These are phyloP conservation scores for Triplophysa siluroides DNA, from an alignment of 2,113 vertebrate species.

Conservation along the genomic window DNA sequence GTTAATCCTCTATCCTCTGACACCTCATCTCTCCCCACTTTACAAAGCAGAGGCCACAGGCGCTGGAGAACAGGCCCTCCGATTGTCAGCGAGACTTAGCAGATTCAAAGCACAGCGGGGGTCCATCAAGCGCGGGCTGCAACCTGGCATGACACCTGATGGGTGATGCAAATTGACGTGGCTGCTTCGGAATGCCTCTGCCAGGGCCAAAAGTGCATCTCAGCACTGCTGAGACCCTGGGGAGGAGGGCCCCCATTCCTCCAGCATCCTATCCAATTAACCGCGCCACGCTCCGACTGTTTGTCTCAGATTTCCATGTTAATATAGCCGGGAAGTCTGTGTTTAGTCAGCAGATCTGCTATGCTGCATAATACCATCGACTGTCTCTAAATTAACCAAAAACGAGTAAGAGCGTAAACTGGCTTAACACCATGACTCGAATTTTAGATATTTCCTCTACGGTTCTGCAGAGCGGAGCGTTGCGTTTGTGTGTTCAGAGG, in stretches of 20 bases:
- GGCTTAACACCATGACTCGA: slow-evolving; percentile 9
- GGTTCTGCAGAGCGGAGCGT: neutral
- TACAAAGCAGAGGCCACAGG: slow-evolving; percentile 26
- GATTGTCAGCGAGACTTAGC: slow-evolving; percentile 56
- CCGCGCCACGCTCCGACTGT: slow-evolving; percentile 45
- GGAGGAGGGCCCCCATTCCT: slow-evolving; percentile 42
- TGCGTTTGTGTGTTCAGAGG: neutral
- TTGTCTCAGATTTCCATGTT: slow-evolving; percentile 59
- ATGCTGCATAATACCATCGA: slow-evolving; percentile 11
- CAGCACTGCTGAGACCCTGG: slow-evolving; percentile 30
- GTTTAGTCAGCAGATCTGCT: slow-evolving; percentile 52
- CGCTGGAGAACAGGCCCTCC: slow-evolving; percentile 33
- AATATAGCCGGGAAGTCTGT: slow-evolving; percentile 55
- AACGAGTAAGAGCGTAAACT: slow-evolving; percentile 17
- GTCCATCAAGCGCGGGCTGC: slow-evolving; percentile 40
- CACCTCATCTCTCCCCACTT: neutral
- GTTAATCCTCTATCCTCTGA: neutral
- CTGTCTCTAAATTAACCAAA: slow-evolving; percentile 23
- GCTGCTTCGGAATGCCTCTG: slow-evolving; percentile 48
- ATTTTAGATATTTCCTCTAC: neutral
- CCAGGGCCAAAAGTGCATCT: slow-evolving; percentile 41
- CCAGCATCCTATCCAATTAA: slow-evolving; percentile 50
- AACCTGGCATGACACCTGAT: slow-evolving; percentile 56
- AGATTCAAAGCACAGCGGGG: slow-evolving; percentile 42
- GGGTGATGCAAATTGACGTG: slow-evolving; percentile 57